A percentile compares a stretch with the other conserved stretches of the same genome.
phyloP scores from a whole-genome alignment of 2,888 invertebrate genomes.

The Athalia circularis region DNA sequence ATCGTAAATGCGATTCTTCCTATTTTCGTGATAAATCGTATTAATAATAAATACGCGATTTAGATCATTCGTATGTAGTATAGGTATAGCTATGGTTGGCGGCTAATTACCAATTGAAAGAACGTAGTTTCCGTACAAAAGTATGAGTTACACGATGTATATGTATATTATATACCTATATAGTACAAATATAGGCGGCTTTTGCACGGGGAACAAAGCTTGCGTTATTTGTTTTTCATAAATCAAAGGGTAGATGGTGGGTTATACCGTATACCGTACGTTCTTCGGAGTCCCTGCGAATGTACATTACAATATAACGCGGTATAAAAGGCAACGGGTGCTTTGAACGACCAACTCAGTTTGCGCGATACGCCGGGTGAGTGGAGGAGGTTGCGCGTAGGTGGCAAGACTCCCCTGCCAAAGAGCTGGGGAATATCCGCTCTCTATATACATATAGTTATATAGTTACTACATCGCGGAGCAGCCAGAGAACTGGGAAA shows the following conservation, averaged over 20 bases:
- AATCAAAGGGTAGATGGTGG: slow-evolving; percentile 20
- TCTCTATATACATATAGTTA: no score
- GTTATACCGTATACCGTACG: background rate
- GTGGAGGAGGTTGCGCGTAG: slow-evolving; percentile 22
- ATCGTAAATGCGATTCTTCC: no score
- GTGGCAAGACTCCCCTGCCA: background rate
- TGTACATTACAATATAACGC: slow-evolving; percentile 54
- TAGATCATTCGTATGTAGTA: no score
- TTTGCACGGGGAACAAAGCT: background rate
- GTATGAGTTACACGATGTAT: background rate
- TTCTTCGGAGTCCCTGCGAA: slow-evolving; percentile 52
- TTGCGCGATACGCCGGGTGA: slow-evolving; percentile 44
- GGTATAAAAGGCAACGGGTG: slow-evolving; percentile 64
- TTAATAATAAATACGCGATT: no score
- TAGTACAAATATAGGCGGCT: background rate
- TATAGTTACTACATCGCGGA: background rate
- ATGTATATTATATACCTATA: no score
- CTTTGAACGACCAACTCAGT: slow-evolving; percentile 60
- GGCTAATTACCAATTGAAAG: background rate
- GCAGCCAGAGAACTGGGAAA: slow-evolving; percentile 23
- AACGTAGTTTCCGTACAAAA: background rate
- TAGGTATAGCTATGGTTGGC: no score
- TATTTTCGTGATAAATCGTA: no score
- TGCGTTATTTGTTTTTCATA: slow-evolving; percentile 33
- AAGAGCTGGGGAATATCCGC: background rate